Conservation (phyloP, 2,113 vertebrate species). For the Oostethus manadensis region DNA sequence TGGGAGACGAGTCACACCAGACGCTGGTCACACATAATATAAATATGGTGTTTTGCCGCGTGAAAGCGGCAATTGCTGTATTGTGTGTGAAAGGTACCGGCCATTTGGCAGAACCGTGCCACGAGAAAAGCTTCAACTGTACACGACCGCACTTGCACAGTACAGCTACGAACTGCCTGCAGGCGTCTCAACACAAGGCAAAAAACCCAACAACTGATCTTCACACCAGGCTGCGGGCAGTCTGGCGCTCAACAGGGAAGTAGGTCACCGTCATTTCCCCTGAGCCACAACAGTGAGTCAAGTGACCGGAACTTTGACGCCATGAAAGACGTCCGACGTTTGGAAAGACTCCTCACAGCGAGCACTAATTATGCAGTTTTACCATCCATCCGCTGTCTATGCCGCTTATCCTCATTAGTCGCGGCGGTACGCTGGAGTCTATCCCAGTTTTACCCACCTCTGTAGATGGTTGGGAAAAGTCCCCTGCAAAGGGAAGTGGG, state of each 20-base stretch:
- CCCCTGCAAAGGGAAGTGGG: conserved; percentile 1
- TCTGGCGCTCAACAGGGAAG: conserved; percentile 7
- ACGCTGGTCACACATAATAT: no score
- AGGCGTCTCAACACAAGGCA: not conserved
- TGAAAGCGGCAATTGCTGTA: no score
- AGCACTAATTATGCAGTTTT: no score
- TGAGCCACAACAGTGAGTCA: conserved; percentile 26
- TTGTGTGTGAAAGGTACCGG: no score
- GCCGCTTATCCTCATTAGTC: no score
- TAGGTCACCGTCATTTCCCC: conserved; percentile 14
- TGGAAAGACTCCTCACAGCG: no score
- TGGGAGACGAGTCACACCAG: no score
- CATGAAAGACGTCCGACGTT: not conserved
- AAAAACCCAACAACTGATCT: not conserved
- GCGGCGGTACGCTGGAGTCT: no score
- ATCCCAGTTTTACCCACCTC: no score
- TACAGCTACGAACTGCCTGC: not conserved
- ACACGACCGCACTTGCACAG: not conserved
- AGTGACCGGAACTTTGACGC: not conserved
- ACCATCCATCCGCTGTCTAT: no score
- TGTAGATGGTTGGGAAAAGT: not conserved
- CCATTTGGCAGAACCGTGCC: no score
- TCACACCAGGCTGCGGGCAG: conserved; percentile 3
- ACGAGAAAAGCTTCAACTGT: not conserved
- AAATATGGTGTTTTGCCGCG: no score